A percentile compares a stretch with the other conserved stretches of the same genome.
These are phyloP conservation scores for Bovichtus variegatus DNA, from an alignment of 2,797 vertebrate species.

Conservation along the genomic window DNA sequence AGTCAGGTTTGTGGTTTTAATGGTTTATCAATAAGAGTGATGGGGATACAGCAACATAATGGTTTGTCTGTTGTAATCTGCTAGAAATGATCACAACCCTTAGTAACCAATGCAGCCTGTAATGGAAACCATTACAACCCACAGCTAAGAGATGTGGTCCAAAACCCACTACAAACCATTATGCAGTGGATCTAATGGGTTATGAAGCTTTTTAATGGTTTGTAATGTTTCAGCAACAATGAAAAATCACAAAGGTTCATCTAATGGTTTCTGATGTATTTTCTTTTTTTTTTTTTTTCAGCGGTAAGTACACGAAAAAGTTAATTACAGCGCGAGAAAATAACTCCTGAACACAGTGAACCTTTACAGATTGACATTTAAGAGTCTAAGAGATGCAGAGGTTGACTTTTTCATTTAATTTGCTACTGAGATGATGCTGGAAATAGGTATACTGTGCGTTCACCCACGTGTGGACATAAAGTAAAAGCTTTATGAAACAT, in stretches of 20 bases:
- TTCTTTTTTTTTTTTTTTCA: slow-evolving; percentile 13
- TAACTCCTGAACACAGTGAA: slow-evolving; percentile 42
- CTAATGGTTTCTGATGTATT: slow-evolving; percentile 23
- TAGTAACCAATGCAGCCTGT: slow-evolving; percentile 36
- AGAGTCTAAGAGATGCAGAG: slow-evolving; percentile 39
- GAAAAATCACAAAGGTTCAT: slow-evolving; percentile 44
- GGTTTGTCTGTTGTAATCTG: slow-evolving; percentile 19
- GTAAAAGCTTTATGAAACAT: slow-evolving; percentile 17
- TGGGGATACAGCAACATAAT: neutral
- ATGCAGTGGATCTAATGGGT: slow-evolving; percentile 23
- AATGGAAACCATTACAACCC: slow-evolving; percentile 55
- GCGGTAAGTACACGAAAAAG: slow-evolving; percentile 36
- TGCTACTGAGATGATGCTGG: slow-evolving; percentile 35
- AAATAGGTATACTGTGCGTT: slow-evolving; percentile 45
- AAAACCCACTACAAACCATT: slow-evolving; percentile 32
- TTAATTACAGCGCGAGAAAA: slow-evolving; percentile 52
- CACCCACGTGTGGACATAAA: slow-evolving; percentile 21
- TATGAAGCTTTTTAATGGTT: slow-evolving; percentile 34
- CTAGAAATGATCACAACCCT: slow-evolving; percentile 41
- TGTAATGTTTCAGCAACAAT: slow-evolving; percentile 30
- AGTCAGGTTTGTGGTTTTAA: neutral
- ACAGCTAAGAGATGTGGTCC: slow-evolving; percentile 18
- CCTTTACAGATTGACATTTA: slow-evolving; percentile 66
- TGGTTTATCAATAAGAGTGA: slow-evolving; percentile 9
- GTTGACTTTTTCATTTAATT: slow-evolving; percentile 62